These are phyloP conservation scores for Lasiurus cinereus DNA, from an alignment of 2,113 vertebrate genomes.

Conservation along the genomic window DNA sequence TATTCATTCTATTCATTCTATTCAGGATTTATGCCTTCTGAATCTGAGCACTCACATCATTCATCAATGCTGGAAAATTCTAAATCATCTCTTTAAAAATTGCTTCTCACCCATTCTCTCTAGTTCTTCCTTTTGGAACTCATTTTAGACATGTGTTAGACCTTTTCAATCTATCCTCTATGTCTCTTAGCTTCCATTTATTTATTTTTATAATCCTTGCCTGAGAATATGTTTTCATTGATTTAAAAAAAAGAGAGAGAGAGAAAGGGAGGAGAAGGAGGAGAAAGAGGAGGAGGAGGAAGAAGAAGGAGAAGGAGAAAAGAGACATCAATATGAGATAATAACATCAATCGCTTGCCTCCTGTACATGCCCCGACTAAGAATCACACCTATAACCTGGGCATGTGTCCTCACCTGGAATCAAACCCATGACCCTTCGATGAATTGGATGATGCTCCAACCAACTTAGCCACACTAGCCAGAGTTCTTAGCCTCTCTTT, in stretches of 20 bases:
- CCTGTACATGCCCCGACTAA: not conserved
- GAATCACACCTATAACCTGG: not conserved
- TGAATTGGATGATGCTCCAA: not conserved
- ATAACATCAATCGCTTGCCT: not conserved
- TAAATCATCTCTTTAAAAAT: constrained; percentile 1
- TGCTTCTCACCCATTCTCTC: not conserved
- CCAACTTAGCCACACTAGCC: not conserved
- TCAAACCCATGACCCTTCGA: not conserved
- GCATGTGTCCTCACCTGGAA: no score
- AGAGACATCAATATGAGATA: not conserved
- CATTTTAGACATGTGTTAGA: constrained; percentile 22
- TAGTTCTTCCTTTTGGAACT: constrained; percentile 29
- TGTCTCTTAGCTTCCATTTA: not conserved
- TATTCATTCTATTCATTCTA: not conserved
- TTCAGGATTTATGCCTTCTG: constrained; percentile 24
- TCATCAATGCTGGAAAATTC: constrained; percentile 48
- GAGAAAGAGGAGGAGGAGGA: no score
- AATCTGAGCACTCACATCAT: not conserved
- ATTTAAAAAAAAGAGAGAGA: no score
- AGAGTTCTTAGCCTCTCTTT: not conserved
- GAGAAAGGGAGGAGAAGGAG: no score
- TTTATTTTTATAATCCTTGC: not conserved
- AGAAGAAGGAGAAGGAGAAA: no score
- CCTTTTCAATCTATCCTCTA: not conserved
- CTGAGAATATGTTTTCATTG: not conserved